Evolutionary conservation across 2,113 vertebrate species (phyloP), one percentile per base, ranked within the genome.

Genomic region (Podocnemis expansa): DNA sequence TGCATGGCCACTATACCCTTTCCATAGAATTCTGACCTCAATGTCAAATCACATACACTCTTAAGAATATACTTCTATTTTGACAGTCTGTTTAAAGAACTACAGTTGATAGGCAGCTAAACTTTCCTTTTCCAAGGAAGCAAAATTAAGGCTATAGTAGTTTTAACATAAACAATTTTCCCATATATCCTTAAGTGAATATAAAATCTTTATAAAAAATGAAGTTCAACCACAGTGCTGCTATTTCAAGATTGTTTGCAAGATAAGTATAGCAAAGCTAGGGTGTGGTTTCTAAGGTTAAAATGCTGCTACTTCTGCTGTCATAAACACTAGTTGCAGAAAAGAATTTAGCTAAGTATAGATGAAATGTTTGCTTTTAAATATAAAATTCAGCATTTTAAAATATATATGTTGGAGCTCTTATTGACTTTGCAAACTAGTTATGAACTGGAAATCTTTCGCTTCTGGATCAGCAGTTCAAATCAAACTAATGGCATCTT

Each of bases 281-380:
- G 93, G 97, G 94, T 98, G 97, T 98, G 98, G 98, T 98, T 97
- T 97, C 94, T 96, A 93, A 94, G 94, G 95, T 96, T 96, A 94
- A 96, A 96, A 92, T 96, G 88, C 92, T 97, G 96, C 93, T 91
- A 56, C 78, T 91, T 88, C 89, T 90, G 89, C 93, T 94, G 27
- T 90, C 63, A 93, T 91, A 97, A 97, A 96, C 96, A 97, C 86
- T 91, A 94, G 95, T 94, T 96, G 88, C 93, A 93, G 87, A 95
- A 94, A 94, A 93, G n/a, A 86, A 14, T 45, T 80, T 80, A 45
- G 52, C 45, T 63, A 24, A 80, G 9, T 91, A 87, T 87, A 93
- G 89, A 91, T 47, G 34, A 75, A 88, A 10, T 83, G 80, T 25
- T 2, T 51, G 82, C 91, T 31, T 56, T 89, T 92, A 90, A 93